Conservation (phyloP, 2,888 invertebrate genomes). For the Eledona agricola region DNA sequence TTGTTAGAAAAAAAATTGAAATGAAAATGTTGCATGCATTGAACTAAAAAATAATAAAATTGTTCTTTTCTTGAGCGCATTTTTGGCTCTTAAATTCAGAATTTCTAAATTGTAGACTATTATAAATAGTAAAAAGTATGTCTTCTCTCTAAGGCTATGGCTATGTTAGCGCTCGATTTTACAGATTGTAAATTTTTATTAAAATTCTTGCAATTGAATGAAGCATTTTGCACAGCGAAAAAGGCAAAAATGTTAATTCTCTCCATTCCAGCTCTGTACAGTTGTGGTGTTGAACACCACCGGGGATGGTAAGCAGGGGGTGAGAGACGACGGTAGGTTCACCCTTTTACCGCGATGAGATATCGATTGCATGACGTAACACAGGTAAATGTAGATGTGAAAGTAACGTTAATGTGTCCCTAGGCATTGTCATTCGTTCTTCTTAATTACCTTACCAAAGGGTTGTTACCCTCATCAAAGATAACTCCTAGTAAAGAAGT, state of each 20-base stretch:
- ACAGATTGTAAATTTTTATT: too few species aligned
- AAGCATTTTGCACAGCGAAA: too few species aligned
- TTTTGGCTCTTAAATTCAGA: too few species aligned
- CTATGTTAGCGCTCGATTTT: too few species aligned
- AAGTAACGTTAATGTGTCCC: slow-evolving; percentile 48
- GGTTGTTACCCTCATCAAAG: slow-evolving; percentile 20
- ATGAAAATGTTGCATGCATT: slow-evolving; percentile 1
- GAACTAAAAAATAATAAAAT: neutral
- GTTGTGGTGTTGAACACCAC: slow-evolving; percentile 31
- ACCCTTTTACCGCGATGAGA: slow-evolving; percentile 61
- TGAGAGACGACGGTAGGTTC: slow-evolving; percentile 40
- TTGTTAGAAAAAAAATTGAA: too few species aligned
- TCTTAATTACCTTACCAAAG: slow-evolving; percentile 30
- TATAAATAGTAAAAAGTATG: too few species aligned
- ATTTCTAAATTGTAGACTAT: too few species aligned
- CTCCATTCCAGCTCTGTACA: slow-evolving; percentile 28
- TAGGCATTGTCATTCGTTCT: slow-evolving; percentile 52
- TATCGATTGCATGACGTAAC: slow-evolving; percentile 59
- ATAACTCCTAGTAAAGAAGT: too few species aligned
- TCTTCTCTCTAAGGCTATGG: too few species aligned
- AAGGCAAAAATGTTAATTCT: slow-evolving; percentile 17
- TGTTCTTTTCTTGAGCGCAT: too few species aligned
- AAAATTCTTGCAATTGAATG: too few species aligned
- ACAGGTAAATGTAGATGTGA: slow-evolving; percentile 47
- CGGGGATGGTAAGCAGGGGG: slow-evolving; percentile 24